A percentile compares a stretch with the other conserved stretches of the same genome.
Conservation (phyloP, 1,140 invertebrate species). For the Babylonia areolata region DNA sequence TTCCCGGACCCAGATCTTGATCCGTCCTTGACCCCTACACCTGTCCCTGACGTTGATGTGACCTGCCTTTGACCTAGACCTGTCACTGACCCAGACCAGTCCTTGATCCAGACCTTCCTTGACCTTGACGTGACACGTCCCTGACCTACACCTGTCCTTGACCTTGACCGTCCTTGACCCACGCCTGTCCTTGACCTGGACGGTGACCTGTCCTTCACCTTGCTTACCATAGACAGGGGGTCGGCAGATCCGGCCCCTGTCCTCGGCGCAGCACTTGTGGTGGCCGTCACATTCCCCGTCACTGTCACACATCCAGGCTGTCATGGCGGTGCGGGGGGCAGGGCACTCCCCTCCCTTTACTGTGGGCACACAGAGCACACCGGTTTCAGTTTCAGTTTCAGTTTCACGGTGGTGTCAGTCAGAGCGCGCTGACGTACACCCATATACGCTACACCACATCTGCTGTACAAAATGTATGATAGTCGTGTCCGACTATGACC, state of each 20-base stretch:
- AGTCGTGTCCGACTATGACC: no score
- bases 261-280: background rate
- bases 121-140: background rate
- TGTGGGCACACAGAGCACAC: background rate
- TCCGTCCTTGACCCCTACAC: no score
- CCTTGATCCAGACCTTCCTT: background rate
- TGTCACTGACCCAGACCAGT: no score
- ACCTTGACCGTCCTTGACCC: background rate
- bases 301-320: background rate
- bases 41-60: no score
- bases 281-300: background rate
- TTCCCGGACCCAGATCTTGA: no score
- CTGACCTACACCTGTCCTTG: background rate
- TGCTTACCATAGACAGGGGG: slow-evolving; percentile 1
- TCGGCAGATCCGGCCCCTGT: background rate
- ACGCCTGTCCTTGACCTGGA: background rate
- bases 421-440: no score
- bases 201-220: background rate
- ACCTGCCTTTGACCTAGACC: no score
- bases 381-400: background rate
- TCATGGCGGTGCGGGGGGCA: background rate
- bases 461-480: no score
- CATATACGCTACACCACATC: no score
- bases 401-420: no score
- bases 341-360: slow-evolving; percentile 15